These are phyloP conservation scores for Gymnocypris eckloni DNA, from an alignment of 2,797 vertebrate genomes.

Conservation along the genomic window DNA sequence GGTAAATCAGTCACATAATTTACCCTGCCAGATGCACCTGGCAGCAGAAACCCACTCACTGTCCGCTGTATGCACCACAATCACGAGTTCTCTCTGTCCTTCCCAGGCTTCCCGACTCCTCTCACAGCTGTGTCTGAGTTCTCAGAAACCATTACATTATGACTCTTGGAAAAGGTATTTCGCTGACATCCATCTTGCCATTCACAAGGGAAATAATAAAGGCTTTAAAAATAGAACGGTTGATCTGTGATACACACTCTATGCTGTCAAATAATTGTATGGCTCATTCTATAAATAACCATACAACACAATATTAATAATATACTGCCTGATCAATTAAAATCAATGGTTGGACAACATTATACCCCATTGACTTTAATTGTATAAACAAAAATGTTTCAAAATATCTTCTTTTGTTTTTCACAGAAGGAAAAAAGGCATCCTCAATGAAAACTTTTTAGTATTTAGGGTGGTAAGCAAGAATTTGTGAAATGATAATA, in stretches of 20 bases:
- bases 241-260: conserved; percentile 15
- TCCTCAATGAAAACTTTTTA: neutral
- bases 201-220: conserved; percentile 42
- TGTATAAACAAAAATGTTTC: neutral
- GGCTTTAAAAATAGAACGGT: conserved; percentile 36
- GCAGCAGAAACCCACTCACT: conserved; percentile 33
- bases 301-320: neutral
- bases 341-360: neutral
- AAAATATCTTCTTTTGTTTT: neutral
- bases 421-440: neutral
- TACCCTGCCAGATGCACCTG: conserved; percentile 60
- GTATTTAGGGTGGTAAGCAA: neutral
- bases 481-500: neutral
- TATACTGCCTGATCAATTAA: neutral
- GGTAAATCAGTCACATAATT: conserved; percentile 57
- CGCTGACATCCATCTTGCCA: neutral
- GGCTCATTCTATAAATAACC: conserved; percentile 16
- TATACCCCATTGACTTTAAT: neutral
- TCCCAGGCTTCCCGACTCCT: conserved; percentile 31
- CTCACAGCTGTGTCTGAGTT: conserved; percentile 37
- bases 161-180: too few relatives aligned
- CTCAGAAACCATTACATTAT: conserved; percentile 2
- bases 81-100: conserved; percentile 43
- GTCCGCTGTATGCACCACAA: conserved; percentile 19
- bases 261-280: conserved; percentile 4